Percentiles rank a stretch among this genome's conserved stretches.
Evolutionary conservation across 2,113 vertebrate species (phyloP).

Genomic region (Todiramphus saurophagus): DNA sequence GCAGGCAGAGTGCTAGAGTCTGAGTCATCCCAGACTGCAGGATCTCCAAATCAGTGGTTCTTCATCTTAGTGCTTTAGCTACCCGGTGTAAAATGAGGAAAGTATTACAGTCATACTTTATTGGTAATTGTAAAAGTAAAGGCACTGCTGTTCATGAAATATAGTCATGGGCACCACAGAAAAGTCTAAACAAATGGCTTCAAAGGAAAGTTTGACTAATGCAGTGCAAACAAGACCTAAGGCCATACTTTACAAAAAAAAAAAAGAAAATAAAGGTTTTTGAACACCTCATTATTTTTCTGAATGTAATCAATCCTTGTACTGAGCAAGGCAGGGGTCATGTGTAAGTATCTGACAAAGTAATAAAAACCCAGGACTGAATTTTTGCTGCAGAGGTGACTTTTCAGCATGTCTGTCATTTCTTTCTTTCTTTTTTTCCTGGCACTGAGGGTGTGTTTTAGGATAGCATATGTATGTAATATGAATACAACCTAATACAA

Average conservation of each 20-base stretch:
- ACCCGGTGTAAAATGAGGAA: background rate
- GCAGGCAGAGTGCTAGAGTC: background rate
- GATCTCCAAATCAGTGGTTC: background rate
- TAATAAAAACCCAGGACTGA: background rate
- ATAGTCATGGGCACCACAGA: background rate
- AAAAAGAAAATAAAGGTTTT: background rate
- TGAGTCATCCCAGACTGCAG: background rate
- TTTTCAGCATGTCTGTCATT: background rate
- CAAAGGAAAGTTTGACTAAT: background rate
- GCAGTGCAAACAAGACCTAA: background rate
- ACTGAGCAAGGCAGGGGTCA: background rate
- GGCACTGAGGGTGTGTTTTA: background rate
- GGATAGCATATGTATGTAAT: background rate
- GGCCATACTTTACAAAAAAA: background rate
- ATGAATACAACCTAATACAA: background rate
- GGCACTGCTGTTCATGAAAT: background rate
- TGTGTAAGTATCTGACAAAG: background rate
- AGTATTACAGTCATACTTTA: background rate
- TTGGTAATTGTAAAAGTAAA: background rate
- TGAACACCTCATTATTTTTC: background rate
- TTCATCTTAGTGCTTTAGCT: background rate
- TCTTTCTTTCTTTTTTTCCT: background rate
- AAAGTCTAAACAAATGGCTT: conserved; percentile 21
- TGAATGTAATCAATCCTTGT: background rate
- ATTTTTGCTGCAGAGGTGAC: background rate